A percentile compares a stretch with the other conserved stretches of the same genome.
Evolutionary conservation across 2,797 vertebrate genomes (phyloP).

Genomic region (Typhlichthys subterraneus): DNA sequence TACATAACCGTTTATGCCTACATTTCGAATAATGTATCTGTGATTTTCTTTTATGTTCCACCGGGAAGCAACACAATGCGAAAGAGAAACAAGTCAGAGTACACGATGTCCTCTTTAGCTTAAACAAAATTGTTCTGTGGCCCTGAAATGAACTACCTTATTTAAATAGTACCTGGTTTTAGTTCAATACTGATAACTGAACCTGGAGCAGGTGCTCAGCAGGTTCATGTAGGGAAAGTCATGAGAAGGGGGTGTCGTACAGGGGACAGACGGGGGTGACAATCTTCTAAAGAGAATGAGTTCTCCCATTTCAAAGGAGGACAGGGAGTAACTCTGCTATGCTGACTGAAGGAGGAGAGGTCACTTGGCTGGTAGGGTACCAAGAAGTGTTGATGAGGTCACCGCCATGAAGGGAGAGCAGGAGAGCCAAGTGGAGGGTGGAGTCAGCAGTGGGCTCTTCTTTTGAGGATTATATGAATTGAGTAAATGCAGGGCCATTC

Average conservation of each 20-base stretch:
- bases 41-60: too few relatives aligned
- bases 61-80: too few relatives aligned
- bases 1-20: conserved; percentile 1
- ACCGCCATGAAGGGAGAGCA: conserved; percentile 9
- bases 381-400: conserved; percentile 40
- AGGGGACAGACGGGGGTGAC: conserved; percentile 2
- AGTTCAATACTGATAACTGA: neutral
- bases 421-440: conserved; percentile 12
- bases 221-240: conserved; percentile 14
- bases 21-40: conserved; percentile 4
- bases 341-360: conserved; percentile 69
- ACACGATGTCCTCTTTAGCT: neutral
- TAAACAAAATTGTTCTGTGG: conserved; percentile 15
- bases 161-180: too few relatives aligned
- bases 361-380: conserved; percentile 77
- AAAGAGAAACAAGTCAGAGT: neutral
- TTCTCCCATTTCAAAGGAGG: conserved; percentile 39
- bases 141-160: neutral
- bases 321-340: conserved; percentile 58
- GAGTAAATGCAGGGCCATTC: conserved; percentile 15
- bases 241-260: conserved; percentile 25
- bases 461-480: conserved; percentile 42
- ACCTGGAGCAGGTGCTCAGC: conserved; percentile 18
- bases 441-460: conserved; percentile 27
- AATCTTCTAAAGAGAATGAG: conserved; percentile 35